Percentiles rank a stretch among this genome's conserved stretches.
phyloP scores from a whole-genome alignment of 2,797 vertebrate species.

The Hemibagrus guttatus region DNA sequence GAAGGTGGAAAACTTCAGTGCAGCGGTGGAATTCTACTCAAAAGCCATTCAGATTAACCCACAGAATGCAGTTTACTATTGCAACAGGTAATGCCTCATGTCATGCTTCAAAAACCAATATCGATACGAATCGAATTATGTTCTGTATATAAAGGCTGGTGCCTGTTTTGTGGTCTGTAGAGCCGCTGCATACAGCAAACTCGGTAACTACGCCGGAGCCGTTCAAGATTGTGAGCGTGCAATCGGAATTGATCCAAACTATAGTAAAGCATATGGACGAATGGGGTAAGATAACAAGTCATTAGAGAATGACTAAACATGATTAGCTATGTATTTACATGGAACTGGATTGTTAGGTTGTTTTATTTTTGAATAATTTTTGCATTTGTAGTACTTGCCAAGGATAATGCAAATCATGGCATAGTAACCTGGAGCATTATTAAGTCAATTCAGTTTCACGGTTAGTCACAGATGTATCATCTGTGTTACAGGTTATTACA shows the following conservation, averaged over 20 bases:
- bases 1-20: conserved; percentile 91
- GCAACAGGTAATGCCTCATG: conserved; percentile 83
- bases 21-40: conserved; percentile 89
- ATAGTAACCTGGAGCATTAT: background rate
- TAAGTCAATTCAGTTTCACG: background rate
- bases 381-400: background rate
- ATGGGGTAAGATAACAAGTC: conserved; percentile 83
- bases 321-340: background rate
- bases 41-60: conserved; percentile 92
- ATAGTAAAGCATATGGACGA: conserved; percentile 96
- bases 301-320: background rate
- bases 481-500: background rate
- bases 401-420: background rate
- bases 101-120: background rate
- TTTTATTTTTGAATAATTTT: background rate
- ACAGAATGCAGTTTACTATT: conserved; percentile 93
- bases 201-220: conserved; percentile 90
- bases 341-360: background rate
- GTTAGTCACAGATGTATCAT: background rate
- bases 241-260: conserved; percentile 89
- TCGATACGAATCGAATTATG: background rate
- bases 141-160: background rate
- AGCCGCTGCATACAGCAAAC: conserved; percentile 93
- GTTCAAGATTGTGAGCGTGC: conserved; percentile 93
- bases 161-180: conserved; percentile 64